Percentiles rank a stretch among this genome's conserved stretches.
Conservation (phyloP, 92 coral and sea anemone species). For the Bergia puertoricense region DNA sequence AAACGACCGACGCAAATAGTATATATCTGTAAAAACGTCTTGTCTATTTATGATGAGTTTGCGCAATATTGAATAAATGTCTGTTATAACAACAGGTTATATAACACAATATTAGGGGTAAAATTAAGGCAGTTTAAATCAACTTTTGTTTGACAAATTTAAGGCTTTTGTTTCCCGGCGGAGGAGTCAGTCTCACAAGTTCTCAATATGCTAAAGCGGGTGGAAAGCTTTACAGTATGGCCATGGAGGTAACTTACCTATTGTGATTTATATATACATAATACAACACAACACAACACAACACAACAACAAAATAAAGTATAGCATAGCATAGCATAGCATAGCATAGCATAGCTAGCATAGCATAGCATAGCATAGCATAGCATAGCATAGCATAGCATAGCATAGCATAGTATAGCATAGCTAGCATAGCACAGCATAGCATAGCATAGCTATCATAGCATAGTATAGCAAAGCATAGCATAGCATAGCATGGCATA, state of each 20-base stretch:
- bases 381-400: too few species aligned
- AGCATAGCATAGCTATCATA: too few species aligned
- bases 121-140: neutral
- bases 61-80: neutral
- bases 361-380: too few species aligned
- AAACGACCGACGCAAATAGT: neutral
- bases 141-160: neutral
- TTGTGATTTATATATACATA: neutral
- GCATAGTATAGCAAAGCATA: neutral
- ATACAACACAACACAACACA: neutral
- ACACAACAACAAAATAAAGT: too few species aligned
- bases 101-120: neutral
- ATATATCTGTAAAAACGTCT: too few species aligned
- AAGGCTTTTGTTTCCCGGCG: constrained; percentile 91
- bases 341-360: too few species aligned
- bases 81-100: neutral
- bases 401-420: too few species aligned
- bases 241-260: constrained; percentile 57
- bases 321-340: too few species aligned
- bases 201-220: constrained; percentile 79
- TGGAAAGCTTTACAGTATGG: constrained; percentile 68
- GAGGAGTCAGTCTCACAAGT: constrained; percentile 62
- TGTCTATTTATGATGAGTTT: too few species aligned
- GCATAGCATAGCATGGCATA: too few species aligned
- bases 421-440: too few species aligned